Base-by-base conservation (phyloP, 2,797 vertebrate genomes). In the Sebastes iracundus region DNA sequence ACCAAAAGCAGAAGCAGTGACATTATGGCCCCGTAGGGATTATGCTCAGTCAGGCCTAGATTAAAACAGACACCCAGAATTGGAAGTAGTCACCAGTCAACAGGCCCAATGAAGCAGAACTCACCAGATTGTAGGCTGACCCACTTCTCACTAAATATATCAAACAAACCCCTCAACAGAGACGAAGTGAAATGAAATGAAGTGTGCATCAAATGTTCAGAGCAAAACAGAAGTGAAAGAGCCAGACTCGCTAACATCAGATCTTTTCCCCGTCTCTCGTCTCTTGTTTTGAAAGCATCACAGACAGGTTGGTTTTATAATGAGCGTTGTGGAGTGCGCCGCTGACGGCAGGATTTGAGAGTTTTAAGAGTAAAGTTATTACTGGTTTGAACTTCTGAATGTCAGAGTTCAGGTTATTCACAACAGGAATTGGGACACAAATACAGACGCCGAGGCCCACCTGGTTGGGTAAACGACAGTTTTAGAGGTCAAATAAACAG, bases 121-220 rank as follows among this genome's bases (percentile, higher is more conserved):
- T 82, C 71, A 59, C 55, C 82, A 75, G 76, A 68, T 32, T 42
- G 28, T 23, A 25, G 33, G 23, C 64, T 82, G 70, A 80, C 62
- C 84, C 79, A 77, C 64, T 83, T 84, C 55, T 63, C 42, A 42
- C 60, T 73, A 66, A 79, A 81, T 62, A 60, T 59, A 80, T 88
- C 61, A 85, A 81, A 80, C 64, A 14, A 8, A 2, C 64, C 14
- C 25, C 52, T 78, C 56, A 42, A 20, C n/a, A 22, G 62, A 72
- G 55, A 49, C 2, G 0, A 8, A 12, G 30, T 22, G 30, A 14
- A 70, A 74, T 6, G 14, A 67, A 32, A 69, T 28, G 28, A 72
- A 64, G 25, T 66, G 52, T 23, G 27, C 53, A 28, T 77, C 53
- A 66, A n/a, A 58, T 56, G 23, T 38, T 68, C 16, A 16, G 67